These are phyloP conservation scores for Sebastes itinus DNA, from an alignment of 2,797 vertebrate species.

Conservation along the genomic window DNA sequence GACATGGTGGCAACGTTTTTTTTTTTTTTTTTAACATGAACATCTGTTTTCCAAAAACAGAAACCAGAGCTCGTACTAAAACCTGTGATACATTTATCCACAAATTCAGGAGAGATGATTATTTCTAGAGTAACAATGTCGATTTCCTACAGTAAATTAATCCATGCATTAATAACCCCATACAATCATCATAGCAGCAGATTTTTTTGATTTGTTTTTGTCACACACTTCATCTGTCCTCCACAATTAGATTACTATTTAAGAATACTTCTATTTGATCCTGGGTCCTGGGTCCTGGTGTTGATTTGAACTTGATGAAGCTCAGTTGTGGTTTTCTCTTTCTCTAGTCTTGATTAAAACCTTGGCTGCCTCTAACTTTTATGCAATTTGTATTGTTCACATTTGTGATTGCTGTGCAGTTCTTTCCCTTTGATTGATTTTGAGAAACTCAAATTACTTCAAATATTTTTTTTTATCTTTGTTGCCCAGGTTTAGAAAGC, in stretches of 20 bases:
- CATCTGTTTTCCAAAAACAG: constrained; percentile 5
- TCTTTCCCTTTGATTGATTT: constrained; percentile 10
- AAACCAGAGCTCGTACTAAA: not conserved
- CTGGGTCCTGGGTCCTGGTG: not conserved
- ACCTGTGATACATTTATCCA: not conserved
- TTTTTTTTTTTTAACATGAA: not conserved
- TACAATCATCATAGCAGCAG: not conserved
- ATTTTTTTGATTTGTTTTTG: not conserved
- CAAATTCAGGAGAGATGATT: not conserved
- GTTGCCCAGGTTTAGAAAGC: constrained; percentile 2
- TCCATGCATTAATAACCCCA: not conserved
- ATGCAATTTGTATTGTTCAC: not conserved
- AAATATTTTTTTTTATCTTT: constrained; percentile 10
- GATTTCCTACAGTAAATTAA: not conserved
- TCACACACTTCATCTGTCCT: not conserved
- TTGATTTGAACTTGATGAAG: constrained; percentile 9
- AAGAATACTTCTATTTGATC: not conserved
- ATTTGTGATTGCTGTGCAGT: constrained; percentile 1
- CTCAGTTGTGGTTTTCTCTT: constrained; percentile 17
- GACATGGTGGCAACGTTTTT: not conserved
- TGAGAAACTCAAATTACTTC: not conserved
- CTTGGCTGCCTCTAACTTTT: not conserved
- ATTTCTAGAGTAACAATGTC: not conserved
- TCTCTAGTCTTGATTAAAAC: constrained; percentile 25
- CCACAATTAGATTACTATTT: not conserved